Conservation (phyloP, 2,888 invertebrate genomes). For the Tenthredo notha region DNA sequence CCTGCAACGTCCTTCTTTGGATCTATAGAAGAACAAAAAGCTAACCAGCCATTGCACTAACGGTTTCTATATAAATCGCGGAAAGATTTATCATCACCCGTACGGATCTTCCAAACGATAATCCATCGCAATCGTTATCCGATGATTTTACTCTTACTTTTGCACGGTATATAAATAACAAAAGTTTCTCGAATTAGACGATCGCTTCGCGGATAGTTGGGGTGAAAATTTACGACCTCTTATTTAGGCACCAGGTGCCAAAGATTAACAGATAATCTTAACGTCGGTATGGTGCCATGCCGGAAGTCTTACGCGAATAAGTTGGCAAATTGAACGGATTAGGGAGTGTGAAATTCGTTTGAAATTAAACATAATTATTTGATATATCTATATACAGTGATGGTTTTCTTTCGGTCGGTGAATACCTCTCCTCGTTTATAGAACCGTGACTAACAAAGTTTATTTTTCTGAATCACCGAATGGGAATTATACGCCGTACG, state of each 20-base stretch:
- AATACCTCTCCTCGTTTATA: background rate
- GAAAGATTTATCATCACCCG: background rate
- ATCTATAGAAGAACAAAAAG: slow-evolving; percentile 13
- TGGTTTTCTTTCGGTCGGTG: background rate
- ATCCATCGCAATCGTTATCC: background rate
- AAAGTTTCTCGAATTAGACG: background rate
- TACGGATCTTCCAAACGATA: background rate
- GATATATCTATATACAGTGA: background rate
- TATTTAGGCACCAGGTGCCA: slow-evolving; percentile 10
- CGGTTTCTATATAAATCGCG: slow-evolving; percentile 3
- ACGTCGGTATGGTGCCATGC: background rate
- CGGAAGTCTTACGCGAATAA: background rate
- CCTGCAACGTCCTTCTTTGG: slow-evolving; percentile 29
- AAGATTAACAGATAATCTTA: slow-evolving; percentile 16
- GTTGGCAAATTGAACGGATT: slow-evolving; percentile 34
- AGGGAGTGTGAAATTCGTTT: slow-evolving; percentile 10
- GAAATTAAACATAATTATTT: background rate
- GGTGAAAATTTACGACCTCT: slow-evolving; percentile 3
- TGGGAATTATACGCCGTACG: background rate
- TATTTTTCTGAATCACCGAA: background rate
- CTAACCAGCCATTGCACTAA: background rate
- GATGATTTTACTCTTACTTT: background rate
- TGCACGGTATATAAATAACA: no score
- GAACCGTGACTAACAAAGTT: slow-evolving; percentile 1
- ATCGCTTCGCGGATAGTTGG: slow-evolving; percentile 9